Percentiles rank a stretch among this genome's conserved stretches.
Conservation (phyloP, 2,888 invertebrate species). For the Cremastobaeus sp. region DNA sequence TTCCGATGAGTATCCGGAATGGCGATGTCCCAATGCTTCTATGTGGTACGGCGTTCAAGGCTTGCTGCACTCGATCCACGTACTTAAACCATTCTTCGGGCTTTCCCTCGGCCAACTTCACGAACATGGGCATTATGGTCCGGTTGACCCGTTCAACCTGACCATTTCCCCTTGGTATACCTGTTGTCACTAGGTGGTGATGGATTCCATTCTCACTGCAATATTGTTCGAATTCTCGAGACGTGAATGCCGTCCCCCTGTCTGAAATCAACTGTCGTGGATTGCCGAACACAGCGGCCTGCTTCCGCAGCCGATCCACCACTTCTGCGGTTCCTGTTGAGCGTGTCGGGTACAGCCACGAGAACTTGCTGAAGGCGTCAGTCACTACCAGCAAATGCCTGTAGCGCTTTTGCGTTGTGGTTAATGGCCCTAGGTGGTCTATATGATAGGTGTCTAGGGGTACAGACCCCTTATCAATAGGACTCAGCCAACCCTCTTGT, state of each 20-base stretch:
- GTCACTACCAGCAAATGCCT: slow-evolving; percentile 26
- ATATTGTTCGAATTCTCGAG: too few relatives aligned
- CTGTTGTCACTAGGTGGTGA: slow-evolving; percentile 18
- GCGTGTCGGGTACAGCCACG: slow-evolving; percentile 38
- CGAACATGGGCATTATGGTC: slow-evolving; percentile 27
- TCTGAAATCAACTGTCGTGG: too few relatives aligned
- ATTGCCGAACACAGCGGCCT: slow-evolving; percentile 62
- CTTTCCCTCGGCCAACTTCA: slow-evolving; percentile 1
- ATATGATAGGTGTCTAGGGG: slow-evolving; percentile 23
- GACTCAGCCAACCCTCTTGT: slow-evolving; percentile 17
- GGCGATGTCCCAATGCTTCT: slow-evolving; percentile 21
- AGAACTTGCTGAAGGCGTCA: slow-evolving; percentile 37
- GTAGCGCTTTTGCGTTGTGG: slow-evolving; percentile 55
- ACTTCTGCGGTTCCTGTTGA: slow-evolving; percentile 62
- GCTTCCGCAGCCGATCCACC: slow-evolving; percentile 58
- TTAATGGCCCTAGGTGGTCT: slow-evolving; percentile 10
- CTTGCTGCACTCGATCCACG: slow-evolving; percentile 6
- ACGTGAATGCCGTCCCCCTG: too few relatives aligned
- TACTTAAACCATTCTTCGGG: slow-evolving; percentile 29
- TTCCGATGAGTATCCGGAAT: slow-evolving; percentile 23
- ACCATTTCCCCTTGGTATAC: too few relatives aligned
- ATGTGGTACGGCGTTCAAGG: slow-evolving; percentile 2
- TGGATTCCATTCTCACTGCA: too few relatives aligned
- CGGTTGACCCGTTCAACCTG: too few relatives aligned
- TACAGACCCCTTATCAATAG: slow-evolving; percentile 18